These are phyloP conservation scores for Eurystomus glaucurus DNA, from an alignment of 2,797 vertebrate genomes.

Conservation along the genomic window DNA sequence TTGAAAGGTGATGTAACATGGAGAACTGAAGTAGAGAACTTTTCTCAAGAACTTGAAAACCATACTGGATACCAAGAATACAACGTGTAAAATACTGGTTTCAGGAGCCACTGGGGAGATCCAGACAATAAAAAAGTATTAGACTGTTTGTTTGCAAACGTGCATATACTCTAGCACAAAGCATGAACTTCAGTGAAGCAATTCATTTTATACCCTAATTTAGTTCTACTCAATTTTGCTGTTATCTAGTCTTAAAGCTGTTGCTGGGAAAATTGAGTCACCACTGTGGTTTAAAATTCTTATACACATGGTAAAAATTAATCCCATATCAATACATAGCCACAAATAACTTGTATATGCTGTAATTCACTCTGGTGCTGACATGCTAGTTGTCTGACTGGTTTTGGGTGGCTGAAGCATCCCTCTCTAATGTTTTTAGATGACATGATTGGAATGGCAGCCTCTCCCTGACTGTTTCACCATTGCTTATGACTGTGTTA, in stretches of 20 bases:
- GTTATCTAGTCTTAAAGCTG: background rate
- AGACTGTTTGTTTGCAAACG: background rate
- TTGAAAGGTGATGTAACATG: conserved; percentile 35
- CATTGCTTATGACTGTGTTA: background rate
- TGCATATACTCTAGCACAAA: background rate
- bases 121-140: background rate
- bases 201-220: background rate
- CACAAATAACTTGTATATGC: background rate
- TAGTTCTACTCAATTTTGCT: background rate
- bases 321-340: background rate
- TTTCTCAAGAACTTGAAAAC: conserved; percentile 26
- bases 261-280: background rate
- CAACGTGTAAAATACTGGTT: conserved; percentile 6
- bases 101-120: background rate
- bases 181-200: background rate
- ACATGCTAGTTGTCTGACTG: background rate
- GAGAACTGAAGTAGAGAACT: background rate
- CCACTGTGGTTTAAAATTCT: background rate
- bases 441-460: background rate
- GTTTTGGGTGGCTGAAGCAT: background rate
- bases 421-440: background rate
- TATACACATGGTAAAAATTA: background rate
- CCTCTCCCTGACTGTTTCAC: background rate
- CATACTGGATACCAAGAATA: background rate
- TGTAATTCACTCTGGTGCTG: background rate